Conservation (phyloP, 2,888 invertebrate genomes). For the Cosmia trapezina region DNA sequence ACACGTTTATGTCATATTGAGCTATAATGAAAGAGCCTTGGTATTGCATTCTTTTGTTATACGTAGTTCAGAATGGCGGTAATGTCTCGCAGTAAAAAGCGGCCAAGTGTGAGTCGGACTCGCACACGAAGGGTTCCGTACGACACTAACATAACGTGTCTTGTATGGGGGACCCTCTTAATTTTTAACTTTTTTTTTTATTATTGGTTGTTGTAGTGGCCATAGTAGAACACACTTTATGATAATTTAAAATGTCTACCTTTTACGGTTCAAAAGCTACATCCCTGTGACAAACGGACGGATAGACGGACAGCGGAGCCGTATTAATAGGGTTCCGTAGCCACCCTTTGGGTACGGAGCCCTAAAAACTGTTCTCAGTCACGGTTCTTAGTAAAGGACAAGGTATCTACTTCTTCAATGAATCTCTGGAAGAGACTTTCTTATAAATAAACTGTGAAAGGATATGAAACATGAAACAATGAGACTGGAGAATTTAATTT, state of each 20-base stretch:
- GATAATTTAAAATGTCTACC: too few species aligned
- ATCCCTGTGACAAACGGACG: too few species aligned
- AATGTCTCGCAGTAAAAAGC: slow-evolving; percentile 13
- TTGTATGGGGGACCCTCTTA: not conserved
- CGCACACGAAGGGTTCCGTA: not conserved
- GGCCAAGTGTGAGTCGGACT: not conserved
- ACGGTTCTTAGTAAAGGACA: slow-evolving; percentile 13
- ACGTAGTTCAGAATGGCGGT: not conserved
- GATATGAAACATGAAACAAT: slow-evolving; percentile 23
- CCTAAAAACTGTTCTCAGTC: slow-evolving; percentile 14
- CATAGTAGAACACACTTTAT: too few species aligned
- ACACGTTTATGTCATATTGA: slow-evolving; percentile 40
- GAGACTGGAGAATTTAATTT: slow-evolving; percentile 31
- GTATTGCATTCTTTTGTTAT: slow-evolving; percentile 28
- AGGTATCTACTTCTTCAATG: slow-evolving; percentile 35
- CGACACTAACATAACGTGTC: not conserved
- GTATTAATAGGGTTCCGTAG: too few species aligned
- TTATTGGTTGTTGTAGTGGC: too few species aligned
- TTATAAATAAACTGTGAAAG: slow-evolving; percentile 29
- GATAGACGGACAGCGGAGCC: too few species aligned
- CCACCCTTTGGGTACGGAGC: not conserved
- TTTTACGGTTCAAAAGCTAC: not conserved
- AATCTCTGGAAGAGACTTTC: slow-evolving; percentile 16
- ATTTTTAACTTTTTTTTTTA: not conserved
- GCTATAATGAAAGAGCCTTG: slow-evolving; percentile 24